A percentile compares a stretch with the other conserved stretches of the same genome.
Evolutionary conservation across 2,113 vertebrate species (phyloP).

Genomic region (Hemibagrus wyckioides): DNA sequence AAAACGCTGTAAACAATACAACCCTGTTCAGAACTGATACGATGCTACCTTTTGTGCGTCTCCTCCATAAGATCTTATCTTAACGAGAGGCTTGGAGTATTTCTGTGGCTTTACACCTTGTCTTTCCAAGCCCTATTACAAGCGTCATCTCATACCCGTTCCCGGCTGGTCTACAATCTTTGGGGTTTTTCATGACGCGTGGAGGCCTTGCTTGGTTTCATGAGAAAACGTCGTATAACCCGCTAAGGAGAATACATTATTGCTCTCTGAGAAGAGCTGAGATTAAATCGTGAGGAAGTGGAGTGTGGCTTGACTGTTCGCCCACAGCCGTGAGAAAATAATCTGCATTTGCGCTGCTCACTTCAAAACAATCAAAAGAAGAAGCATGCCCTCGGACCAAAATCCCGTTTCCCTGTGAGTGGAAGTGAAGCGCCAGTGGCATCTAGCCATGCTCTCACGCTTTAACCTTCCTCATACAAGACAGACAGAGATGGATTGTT

Average conservation of each 20-base stretch:
- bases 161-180: not conserved
- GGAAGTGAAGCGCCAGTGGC: not conserved
- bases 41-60: not conserved
- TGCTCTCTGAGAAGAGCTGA: not conserved
- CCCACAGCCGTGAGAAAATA: conserved; percentile 9
- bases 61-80: not conserved
- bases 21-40: not conserved
- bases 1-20: not conserved
- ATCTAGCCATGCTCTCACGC: not conserved
- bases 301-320: not conserved
- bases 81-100: not conserved
- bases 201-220: not conserved
- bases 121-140: not conserved
- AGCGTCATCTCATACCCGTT: not conserved
- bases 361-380: not conserved
- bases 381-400: not conserved
- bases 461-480: not conserved
- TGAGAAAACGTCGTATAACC: conserved; percentile 11
- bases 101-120: not conserved
- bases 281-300: conserved; percentile 17
- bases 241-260: conserved; percentile 15
- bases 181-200: not conserved
- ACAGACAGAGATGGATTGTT: not conserved
- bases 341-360: not conserved
- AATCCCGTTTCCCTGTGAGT: not conserved